Base-by-base conservation (phyloP, 2,888 invertebrate genomes). In the Latrodectus hesperus region DNA sequence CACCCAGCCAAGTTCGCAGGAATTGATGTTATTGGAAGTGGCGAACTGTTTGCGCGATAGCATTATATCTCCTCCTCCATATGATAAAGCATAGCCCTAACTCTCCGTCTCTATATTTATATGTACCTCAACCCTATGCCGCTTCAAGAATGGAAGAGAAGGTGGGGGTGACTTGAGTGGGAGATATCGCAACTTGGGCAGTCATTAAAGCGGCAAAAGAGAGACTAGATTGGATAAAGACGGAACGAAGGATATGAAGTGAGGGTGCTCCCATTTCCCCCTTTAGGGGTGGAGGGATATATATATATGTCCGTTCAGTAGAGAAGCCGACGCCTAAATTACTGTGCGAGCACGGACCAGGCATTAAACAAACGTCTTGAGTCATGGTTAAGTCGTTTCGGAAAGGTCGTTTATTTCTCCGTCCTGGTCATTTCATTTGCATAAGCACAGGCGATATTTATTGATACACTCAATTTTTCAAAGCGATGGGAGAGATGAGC, bases 381-480 rank as follows among this genome's bases (percentile, higher is more conserved):
- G 76, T 85, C 84, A 74, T 74, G 78, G 79, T 76, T 76, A 72
- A 84, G 84, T 72, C 84, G 76, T 84, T 60, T 65, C 79, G 52
- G 17, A 67, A 73, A 73, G 76, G 60, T 72, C 77, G 73, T 85
- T 85, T 85, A 85, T 85, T 38, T 38, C 38, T 65, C 70, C 67
- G 79, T 51, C 38, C 52, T 72, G 81, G 81, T 87, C 86, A 81
- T 87, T 81, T 76, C 81, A 87, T 87, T 87, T 87, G 81, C 86
- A 87, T 87, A 87, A 87, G 86, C 76, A 72, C 76, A 71, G 72
- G 79, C 51, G 72, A 81, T 87, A 87, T 87, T 87, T 87, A 87
- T 81, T 87, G 86, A 87, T 81, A 77, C 64, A 77, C 86, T 81
- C 71, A 71, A 87, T 87, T 87, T 87, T 87, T 87, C 60, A 87